Conservation (phyloP, 1,140 invertebrate species). For the Leptinotarsa texana region DNA sequence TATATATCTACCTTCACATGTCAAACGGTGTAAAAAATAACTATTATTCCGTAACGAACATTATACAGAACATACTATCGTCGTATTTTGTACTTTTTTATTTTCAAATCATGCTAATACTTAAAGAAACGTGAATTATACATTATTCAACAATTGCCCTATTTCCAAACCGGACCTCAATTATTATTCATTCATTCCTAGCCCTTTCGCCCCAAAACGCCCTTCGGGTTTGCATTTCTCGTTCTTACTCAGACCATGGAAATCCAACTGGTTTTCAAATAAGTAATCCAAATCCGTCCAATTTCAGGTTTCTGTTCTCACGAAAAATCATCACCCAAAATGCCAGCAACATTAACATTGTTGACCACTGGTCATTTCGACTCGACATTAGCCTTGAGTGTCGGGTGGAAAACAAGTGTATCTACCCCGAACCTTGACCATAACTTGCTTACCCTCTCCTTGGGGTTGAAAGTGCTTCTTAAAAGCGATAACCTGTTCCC, state of each 20-base stretch:
- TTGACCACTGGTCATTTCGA: conserved; percentile 20
- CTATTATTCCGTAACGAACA: too few species aligned
- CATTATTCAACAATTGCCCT: too few species aligned
- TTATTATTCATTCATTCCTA: neutral
- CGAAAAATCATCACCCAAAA: neutral
- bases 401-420: conserved; percentile 19
- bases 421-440: conserved; percentile 32
- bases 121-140: too few species aligned
- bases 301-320: conserved; percentile 16
- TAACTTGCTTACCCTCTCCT: conserved; percentile 34
- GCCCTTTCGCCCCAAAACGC: neutral
- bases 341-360: conserved; percentile 13
- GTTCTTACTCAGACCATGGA: neutral
- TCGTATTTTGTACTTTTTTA: too few species aligned
- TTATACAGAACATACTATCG: too few species aligned
- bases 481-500: conserved; percentile 33
- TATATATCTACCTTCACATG: too few species aligned
- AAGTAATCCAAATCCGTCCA: neutral
- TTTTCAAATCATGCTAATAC: too few species aligned
- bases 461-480: conserved; percentile 26
- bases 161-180: too few species aligned
- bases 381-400: conserved; percentile 15
- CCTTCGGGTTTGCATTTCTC: neutral
- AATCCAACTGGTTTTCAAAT: neutral
- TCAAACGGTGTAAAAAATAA: too few species aligned